Evolutionary conservation across 1,140 invertebrate species (phyloP), one percentile per base, ranked within the genome.

Genomic region (Hyles vespertilio): DNA sequence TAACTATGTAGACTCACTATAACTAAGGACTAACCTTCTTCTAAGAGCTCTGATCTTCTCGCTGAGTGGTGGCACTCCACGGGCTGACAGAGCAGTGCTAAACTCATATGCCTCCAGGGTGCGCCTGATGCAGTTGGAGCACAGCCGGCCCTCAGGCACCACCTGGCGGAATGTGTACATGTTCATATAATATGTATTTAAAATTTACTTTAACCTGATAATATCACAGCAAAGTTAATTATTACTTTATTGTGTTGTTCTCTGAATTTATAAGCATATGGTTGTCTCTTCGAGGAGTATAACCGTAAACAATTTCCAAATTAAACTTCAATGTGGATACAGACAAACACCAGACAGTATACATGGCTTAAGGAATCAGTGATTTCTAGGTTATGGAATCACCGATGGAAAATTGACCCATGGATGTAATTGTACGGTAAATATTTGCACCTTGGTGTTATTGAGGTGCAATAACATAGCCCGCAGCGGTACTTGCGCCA

Each of bases 401-500:
- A 12, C 6, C 10, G 6, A 34, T 10, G 5, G 10, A 40, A 34
- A 12, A n/a, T 10, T 36, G 7, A 40, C 6, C 8, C 10, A 40
- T 36, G 10, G 12, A 52, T 52, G 8, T 7, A 49, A 49, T 49
- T 51, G 4, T 5, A n/a, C 11, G 11, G 5, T 33, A 47, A 32
- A n/a, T 33, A 33, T 10, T 34, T 51, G 9, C 62, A 87, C 84
- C 78, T 87, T 87, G 51, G 76, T 79, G 46, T 81, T 81, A 55
- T 83, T 87, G 36, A 87, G 69, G n/a, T 87, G 84, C 56, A 85
- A 62, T 3, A 87, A 63, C 81, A 87, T 84, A 12, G 79, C 65
- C 46, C 82, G 65, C 32, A 87, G 67, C 40, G 81, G 79, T 45
- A 76, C 65, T 46, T 77, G 72, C 56, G 73, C 61, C 1, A 70